A percentile compares a stretch with the other conserved stretches of the same genome.
phyloP scores from a whole-genome alignment of 1,140 invertebrate genomes.

The Magallana ariakensis region DNA sequence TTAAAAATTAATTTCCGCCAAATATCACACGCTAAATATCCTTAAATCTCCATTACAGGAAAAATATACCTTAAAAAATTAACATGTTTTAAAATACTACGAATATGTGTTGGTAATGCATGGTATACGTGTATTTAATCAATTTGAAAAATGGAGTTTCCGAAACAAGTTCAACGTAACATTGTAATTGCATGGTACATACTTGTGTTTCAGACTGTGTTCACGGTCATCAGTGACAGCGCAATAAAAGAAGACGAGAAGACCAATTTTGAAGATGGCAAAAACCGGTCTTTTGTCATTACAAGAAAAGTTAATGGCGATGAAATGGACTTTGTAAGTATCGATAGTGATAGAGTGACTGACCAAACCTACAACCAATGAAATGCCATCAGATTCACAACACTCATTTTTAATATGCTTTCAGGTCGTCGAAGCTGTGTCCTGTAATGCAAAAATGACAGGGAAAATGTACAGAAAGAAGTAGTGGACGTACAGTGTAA shows the following conservation, averaged over 20 bases:
- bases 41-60: no score
- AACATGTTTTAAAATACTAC: no score
- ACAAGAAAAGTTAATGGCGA: constrained; percentile 1
- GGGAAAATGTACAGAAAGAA: constrained; percentile 30
- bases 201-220: not conserved
- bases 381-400: no score
- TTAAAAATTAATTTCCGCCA: no score
- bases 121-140: no score
- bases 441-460: not conserved
- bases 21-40: no score
- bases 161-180: no score
- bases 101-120: no score
- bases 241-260: not conserved
- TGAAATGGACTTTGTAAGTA: constrained; percentile 1
- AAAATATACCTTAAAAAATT: no score
- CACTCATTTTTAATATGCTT: not conserved
- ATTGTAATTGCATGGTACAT: no score
- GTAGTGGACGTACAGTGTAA: not conserved
- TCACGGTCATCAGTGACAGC: not conserved
- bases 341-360: not conserved
- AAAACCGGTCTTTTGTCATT: not conserved
- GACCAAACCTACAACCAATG: no score
- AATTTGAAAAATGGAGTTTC: no score
- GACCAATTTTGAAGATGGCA: constrained; percentile 15
- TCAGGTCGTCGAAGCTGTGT: not conserved